A percentile compares a stretch with the other conserved stretches of the same genome.
Conservation (phyloP, 23 tunicate species). For the Phallusia fumigata region DNA sequence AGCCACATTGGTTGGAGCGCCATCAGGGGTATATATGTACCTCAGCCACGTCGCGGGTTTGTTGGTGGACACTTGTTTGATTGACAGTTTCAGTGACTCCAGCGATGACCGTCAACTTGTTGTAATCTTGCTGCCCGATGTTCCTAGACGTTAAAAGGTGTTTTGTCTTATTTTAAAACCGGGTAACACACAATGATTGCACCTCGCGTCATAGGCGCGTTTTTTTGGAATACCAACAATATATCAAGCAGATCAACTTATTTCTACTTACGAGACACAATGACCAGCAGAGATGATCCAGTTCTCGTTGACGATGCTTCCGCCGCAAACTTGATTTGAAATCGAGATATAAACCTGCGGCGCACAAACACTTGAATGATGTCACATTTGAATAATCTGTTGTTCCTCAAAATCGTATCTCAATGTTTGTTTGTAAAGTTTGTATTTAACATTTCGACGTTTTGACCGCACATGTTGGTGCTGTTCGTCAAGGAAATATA, state of each 20-base stretch:
- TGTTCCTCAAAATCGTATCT: too few relatives aligned
- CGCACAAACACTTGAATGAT: neutral
- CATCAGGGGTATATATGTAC: neutral
- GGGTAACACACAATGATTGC: too few relatives aligned
- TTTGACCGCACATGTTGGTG: too few relatives aligned
- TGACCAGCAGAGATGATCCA: neutral
- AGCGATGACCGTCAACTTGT: neutral
- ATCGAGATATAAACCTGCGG: constrained; percentile 13
- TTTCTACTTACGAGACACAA: neutral
- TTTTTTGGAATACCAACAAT: too few relatives aligned
- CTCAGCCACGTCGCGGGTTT: constrained; percentile 1
- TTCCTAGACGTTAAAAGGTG: neutral
- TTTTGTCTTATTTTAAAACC: neutral
- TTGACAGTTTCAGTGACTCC: neutral
- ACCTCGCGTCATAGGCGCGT: too few relatives aligned
- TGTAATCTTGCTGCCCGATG: neutral
- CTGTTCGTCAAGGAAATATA: too few relatives aligned
- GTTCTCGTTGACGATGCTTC: neutral
- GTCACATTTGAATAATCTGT: neutral
- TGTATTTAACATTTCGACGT: too few relatives aligned
- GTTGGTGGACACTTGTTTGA: neutral
- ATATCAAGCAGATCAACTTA: neutral
- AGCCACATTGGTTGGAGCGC: too few relatives aligned
- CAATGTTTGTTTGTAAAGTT: too few relatives aligned
- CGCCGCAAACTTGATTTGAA: neutral